Evolutionary conservation across 2,888 invertebrate species (phyloP).

Genomic region (Thecocarcelia acutangulata): DNA sequence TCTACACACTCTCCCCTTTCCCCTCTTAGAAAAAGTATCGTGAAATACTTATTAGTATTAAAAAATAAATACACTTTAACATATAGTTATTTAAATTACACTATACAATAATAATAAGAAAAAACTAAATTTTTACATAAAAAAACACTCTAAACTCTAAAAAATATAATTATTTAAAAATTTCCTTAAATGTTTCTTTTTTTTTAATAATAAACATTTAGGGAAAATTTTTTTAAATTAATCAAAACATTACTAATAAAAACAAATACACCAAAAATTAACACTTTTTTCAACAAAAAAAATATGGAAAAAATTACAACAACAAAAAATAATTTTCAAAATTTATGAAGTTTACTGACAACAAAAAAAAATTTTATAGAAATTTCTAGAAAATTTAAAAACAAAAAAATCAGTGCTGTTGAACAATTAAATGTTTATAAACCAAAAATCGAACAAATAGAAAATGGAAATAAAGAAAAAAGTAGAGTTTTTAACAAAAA

Average conservation of each 20-base stretch:
- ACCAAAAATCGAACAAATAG: constrained; percentile 36
- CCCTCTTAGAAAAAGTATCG: constrained; percentile 9
- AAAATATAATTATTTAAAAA: constrained; percentile 37
- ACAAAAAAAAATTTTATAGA: constrained; percentile 64
- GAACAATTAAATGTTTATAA: constrained; percentile 67
- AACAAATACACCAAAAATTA: constrained; percentile 37
- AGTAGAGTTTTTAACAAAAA: constrained; percentile 56
- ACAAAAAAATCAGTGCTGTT: constrained; percentile 67
- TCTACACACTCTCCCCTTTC: constrained; percentile 34
- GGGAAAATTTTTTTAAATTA: constrained; percentile 43
- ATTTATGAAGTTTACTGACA: constrained; percentile 55
- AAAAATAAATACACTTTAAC: constrained; percentile 47
- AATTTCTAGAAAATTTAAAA: constrained; percentile 65
- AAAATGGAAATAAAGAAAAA: constrained; percentile 38
- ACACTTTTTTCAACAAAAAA: constrained; percentile 58
- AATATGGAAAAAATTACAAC: constrained; percentile 10
- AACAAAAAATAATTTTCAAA: constrained; percentile 58
- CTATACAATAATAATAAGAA: constrained; percentile 35
- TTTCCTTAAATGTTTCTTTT: constrained; percentile 24
- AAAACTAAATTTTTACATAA: constrained; percentile 60
- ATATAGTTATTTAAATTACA: constrained; percentile 53
- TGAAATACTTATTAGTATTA: constrained; percentile 47
- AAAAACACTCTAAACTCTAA: constrained; percentile 50
- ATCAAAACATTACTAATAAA: constrained; percentile 47
- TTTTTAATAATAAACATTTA: neutral